Conservation (phyloP, 92 coral and sea anemone genomes). For the Parazoanthus atlanticus region DNA sequence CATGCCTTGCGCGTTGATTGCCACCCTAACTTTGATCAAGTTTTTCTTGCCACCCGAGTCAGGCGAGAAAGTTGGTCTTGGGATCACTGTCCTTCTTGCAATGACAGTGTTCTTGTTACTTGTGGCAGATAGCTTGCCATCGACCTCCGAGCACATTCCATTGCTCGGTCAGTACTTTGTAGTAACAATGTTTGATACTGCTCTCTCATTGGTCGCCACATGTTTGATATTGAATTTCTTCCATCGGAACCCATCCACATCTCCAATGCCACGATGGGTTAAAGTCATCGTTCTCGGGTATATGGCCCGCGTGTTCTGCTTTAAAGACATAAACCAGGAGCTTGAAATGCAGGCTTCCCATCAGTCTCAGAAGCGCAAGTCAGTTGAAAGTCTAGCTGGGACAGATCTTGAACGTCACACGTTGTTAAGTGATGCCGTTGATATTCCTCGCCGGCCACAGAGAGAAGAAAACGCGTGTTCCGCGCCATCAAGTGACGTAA, state of each 20-base stretch:
- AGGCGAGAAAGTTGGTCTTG: conserved; percentile 93
- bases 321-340: conserved; percentile 64
- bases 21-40: conserved; percentile 73
- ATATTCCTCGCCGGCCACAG: conserved; percentile 53
- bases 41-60: conserved; percentile 94
- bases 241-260: conserved; percentile 88
- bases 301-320: conserved; percentile 87
- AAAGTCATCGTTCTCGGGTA: conserved; percentile 80
- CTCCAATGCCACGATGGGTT: conserved; percentile 98
- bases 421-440: conserved; percentile 58
- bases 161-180: conserved; percentile 86
- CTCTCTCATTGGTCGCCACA: conserved; percentile 86
- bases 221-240: conserved; percentile 84
- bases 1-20: conserved; percentile 91
- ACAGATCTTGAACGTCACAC: conserved; percentile 58
- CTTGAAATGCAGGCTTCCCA: conserved; percentile 59
- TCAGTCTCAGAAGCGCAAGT: conserved; percentile 58
- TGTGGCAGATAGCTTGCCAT: conserved; percentile 89
- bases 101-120: conserved; percentile 94
- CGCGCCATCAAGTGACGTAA: conserved; percentile 68
- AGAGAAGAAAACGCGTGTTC: conserved; percentile 58
- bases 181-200: conserved; percentile 88
- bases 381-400: conserved; percentile 54
- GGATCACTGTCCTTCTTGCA: conserved; percentile 92
- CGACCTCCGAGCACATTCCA: conserved; percentile 89